Conservation (phyloP, 2,797 vertebrate genomes). For the Anas flavirostris region DNA sequence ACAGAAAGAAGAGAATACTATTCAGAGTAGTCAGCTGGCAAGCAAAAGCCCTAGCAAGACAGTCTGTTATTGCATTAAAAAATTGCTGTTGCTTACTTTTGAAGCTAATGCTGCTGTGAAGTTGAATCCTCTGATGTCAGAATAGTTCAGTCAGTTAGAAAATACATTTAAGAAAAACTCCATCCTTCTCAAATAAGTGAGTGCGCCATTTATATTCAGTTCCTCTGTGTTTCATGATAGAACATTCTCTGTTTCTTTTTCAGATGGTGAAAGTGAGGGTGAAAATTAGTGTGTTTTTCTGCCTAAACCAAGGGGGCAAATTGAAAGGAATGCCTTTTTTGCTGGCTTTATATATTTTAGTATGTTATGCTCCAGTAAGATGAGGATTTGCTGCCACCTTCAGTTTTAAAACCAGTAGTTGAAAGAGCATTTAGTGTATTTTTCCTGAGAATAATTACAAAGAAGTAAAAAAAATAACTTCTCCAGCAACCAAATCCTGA, state of each 20-base stretch:
- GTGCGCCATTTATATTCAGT: neutral
- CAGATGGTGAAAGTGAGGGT: neutral
- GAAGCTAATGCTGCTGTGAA: neutral
- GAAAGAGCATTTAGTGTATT: neutral
- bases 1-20: neutral
- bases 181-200: neutral
- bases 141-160: neutral
- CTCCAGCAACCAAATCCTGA: neutral
- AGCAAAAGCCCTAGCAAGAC: neutral
- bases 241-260: neutral
- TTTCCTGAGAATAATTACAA: neutral
- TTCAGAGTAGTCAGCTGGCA: constrained; percentile 11
- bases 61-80: neutral
- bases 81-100: neutral
- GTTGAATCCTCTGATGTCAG: neutral
- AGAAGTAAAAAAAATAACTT: neutral
- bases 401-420: constrained; percentile 13
- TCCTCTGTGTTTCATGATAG: neutral
- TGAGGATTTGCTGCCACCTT: constrained; percentile 63
- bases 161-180: neutral
- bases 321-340: neutral
- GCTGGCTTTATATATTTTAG: neutral
- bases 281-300: neutral
- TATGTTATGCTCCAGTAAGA: neutral
- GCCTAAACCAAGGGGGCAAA: neutral